A percentile compares a stretch with the other conserved stretches of the same genome.
Evolutionary conservation across 2,888 invertebrate species (phyloP).

Genomic region (Hoplodrina ambigua): DNA sequence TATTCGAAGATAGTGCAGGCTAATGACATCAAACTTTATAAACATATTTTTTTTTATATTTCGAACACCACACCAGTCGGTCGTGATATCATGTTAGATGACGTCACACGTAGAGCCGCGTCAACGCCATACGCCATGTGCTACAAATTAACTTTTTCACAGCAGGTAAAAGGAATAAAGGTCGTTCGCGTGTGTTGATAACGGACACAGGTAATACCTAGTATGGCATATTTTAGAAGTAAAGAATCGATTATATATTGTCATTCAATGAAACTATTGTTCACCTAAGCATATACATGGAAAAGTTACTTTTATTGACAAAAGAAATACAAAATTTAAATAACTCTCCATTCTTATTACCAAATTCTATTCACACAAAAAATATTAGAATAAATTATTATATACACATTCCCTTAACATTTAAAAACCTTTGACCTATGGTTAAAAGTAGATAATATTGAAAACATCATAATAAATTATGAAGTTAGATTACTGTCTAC

Average conservation of each 20-base stretch:
- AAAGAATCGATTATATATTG: not conserved
- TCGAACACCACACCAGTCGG: not conserved
- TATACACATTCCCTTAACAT: not conserved
- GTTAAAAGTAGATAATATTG: not conserved
- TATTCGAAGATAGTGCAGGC: no score
- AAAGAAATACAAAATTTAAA: not conserved
- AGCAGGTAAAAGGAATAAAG: slow-evolving; percentile 42
- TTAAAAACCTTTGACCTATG: not conserved
- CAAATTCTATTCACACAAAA: not conserved
- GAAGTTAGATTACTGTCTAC: slow-evolving; percentile 18
- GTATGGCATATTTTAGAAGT: not conserved
- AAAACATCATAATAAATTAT: slow-evolving; percentile 10
- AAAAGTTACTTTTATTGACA: not conserved
- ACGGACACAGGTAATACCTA: slow-evolving; percentile 8
- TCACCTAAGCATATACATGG: not conserved
- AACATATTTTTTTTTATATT: not conserved
- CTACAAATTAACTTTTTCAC: slow-evolving; percentile 49
- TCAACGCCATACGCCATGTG: slow-evolving; percentile 46
- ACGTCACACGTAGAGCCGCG: slow-evolving; percentile 32
- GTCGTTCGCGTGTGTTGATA: not conserved
- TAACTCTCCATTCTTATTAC: not conserved
- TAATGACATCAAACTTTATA: not conserved
- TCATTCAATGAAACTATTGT: not conserved
- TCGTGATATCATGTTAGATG: slow-evolving; percentile 27
- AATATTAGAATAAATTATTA: slow-evolving; percentile 3